phyloP scores from a whole-genome alignment of 2,888 invertebrate species.

The Cataglyphis cursor region DNA sequence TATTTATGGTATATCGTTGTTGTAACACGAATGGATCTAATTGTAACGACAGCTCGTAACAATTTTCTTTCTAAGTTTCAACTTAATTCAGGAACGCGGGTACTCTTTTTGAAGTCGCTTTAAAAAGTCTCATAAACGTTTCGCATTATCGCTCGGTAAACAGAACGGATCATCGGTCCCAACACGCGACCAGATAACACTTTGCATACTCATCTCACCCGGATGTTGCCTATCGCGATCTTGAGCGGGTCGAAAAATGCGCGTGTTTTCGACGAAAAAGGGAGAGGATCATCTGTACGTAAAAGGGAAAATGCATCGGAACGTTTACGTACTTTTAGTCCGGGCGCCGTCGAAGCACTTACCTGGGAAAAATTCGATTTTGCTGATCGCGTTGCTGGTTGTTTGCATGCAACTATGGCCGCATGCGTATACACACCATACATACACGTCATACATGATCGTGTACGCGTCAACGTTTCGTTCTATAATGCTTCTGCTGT shows the following conservation, averaged over 20 bases:
- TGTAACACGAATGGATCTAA: background rate
- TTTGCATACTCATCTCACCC: conserved; percentile 34
- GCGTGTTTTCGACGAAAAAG: background rate
- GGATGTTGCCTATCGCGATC: conserved; percentile 50
- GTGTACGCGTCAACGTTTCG: conserved; percentile 65
- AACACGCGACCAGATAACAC: conserved; percentile 9
- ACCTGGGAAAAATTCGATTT: conserved; percentile 77
- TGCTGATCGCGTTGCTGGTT: conserved; percentile 75
- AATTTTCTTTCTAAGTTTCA: background rate
- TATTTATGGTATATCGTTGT: background rate
- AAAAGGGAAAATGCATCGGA: conserved; percentile 46
- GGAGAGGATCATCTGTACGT: background rate
- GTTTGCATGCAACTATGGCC: conserved; percentile 81
- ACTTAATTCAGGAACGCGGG: background rate
- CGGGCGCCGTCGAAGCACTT: conserved; percentile 78
- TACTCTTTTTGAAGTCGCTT: background rate
- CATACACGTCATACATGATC: conserved; percentile 54
- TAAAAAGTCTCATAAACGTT: background rate
- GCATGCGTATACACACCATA: conserved; percentile 70
- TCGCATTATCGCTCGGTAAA: conserved; percentile 12
- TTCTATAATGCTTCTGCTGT: conserved; percentile 71
- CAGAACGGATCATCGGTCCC: conserved; percentile 8
- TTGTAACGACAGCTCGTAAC: background rate
- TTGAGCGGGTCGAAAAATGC: conserved; percentile 29
- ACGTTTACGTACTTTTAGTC: conserved; percentile 75